A percentile compares a stretch with the other conserved stretches of the same genome.
Conservation (phyloP, 2,888 invertebrate genomes). For the Beris morrisii region DNA sequence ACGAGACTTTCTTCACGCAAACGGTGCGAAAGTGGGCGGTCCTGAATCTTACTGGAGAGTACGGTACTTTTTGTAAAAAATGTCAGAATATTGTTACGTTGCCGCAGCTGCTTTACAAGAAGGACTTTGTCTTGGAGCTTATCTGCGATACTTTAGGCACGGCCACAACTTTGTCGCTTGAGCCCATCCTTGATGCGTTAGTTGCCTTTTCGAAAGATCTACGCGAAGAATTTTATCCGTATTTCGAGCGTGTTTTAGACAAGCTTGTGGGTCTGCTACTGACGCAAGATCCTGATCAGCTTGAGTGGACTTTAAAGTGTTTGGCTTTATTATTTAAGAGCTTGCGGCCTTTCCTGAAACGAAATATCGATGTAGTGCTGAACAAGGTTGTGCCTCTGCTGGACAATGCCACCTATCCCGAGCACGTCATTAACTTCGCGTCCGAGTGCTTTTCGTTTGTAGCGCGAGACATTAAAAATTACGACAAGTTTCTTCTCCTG, state of each 20-base stretch:
- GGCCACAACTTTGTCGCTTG: constrained; percentile 72
- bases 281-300: constrained; percentile 77
- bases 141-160: constrained; percentile 73
- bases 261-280: constrained; percentile 70
- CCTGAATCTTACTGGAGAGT: constrained; percentile 83
- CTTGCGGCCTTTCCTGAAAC: constrained; percentile 79
- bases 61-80: constrained; percentile 73
- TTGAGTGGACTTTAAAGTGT: constrained; percentile 85
- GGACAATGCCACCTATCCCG: constrained; percentile 70
- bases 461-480: constrained; percentile 83
- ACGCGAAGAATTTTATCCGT: constrained; percentile 84
- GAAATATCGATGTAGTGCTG: constrained; percentile 74
- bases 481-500: constrained; percentile 70
- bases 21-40: constrained; percentile 87
- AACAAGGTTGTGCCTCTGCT: constrained; percentile 74
- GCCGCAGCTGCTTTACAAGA: constrained; percentile 79
- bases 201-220: constrained; percentile 86
- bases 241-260: constrained; percentile 76
- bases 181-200: constrained; percentile 80
- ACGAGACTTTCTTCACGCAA: constrained; percentile 78
- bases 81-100: constrained; percentile 76
- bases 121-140: constrained; percentile 72
- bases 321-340: constrained; percentile 90
- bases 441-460: constrained; percentile 96
- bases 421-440: constrained; percentile 89